Base-by-base conservation (phyloP, 1,140 invertebrate species). In the Caenorhabditis tropicalis region DNA sequence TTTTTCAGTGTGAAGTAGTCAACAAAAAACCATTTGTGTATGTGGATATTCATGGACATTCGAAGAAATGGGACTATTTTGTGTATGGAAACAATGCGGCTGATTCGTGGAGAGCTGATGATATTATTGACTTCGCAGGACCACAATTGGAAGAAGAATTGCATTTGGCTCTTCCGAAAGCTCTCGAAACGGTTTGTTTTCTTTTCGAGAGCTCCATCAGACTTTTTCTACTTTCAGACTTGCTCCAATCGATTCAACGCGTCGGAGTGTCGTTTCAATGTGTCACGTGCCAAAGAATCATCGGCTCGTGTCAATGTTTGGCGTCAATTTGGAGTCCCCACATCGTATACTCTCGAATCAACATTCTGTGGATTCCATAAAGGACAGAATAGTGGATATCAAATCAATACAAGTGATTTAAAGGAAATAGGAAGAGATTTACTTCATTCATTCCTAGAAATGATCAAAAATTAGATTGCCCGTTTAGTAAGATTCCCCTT, bases 41-140 rank as follows among this genome's bases (percentile, higher is more conserved):
- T 91, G 96, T 96, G 91, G 95, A 96, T 92, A 95, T 95, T 88
- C 96, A 96, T 92, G 96, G 95, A 2, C 96, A 96, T 91, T 96
- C 95, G 27, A 92, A 95, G 46, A 93, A 94, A 90, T 95, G 96
- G 92, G 96, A 96, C 90, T 94, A 95, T 58, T 96, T 96, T 92
- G 93, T 96, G 85, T 96, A 95, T 91, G 95, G 95, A 39, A 96
- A 95, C 91, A 95, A 94, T 87, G 94, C 93, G 7, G 82, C 86
- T 33, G 92, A 91, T 79, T 93, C 92, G 16, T 93, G 65, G 65
- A 74, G 65, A 74, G 36, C 65, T 24, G 65, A 74, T 79, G 81
- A 79, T 83, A 16, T 33, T 70, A 2, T 74, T 19, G 65, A 43
- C 39, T 74, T 74, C 19, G 36, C 15, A 9, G 65, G 12, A 19